Base-by-base conservation (phyloP, 2,888 invertebrate species). In the Drosophila limbata region DNA sequence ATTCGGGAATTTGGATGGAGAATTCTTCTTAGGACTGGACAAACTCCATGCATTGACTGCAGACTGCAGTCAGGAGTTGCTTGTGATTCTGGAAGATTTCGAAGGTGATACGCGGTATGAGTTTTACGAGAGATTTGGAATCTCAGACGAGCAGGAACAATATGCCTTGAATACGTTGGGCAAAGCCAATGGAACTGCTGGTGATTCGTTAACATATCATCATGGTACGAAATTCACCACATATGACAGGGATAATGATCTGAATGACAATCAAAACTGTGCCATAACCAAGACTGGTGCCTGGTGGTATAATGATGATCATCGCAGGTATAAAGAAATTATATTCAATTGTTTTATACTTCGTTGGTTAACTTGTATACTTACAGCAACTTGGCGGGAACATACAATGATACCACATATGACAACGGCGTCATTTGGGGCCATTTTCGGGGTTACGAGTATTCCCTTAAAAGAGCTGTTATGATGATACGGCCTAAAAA, bases 311-410 rank as follows among this genome's bases (percentile, higher is more conserved):
- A 10, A 40, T 17, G 1, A 3, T 17, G 3, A 5, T 17, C 39
- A 40, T 3, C 9, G 4, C 9, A 17, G 15, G 3, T n/a, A 25
- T n/a, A 0, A 13, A n/a, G 8, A 9, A 25, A 8, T n/a, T 3
- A n/a, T 45, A 3, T 45, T 25, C 3, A 0, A 3, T 3, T 45
- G 5, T 21, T 25, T 8, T 3, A 25, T n/a, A 9, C 3, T 45
- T 45, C 1, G 25, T 10, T 25, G 13, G 3, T 19, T 11, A 5
- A 11, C 11, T 19, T 1, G 15, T 10, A 17, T 40, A n/a, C n/a
- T 28, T 47, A 10, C 40, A 44, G 44, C 44, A 25, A 45, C 9
- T 25, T 45, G 25, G n/a, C 45, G 6, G 45, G 45, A 3, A 45
- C 3, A 25, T 25, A 45, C n/a, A 45, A n/a, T 13, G 45, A 25